Base-by-base conservation (phyloP, 2,113 vertebrate genomes). In the Loxodonta africana region DNA sequence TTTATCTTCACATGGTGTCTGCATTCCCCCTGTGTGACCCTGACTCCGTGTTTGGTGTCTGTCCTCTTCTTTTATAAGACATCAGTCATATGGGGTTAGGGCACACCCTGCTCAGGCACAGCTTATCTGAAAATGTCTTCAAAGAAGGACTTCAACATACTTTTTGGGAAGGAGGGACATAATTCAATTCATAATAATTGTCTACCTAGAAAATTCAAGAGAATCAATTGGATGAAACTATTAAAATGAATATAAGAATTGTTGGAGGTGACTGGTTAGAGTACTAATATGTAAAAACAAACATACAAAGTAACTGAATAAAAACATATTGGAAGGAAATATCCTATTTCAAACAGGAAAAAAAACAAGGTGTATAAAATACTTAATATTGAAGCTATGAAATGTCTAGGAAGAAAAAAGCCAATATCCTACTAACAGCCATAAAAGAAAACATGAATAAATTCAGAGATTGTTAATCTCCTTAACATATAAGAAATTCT, bases 251-350 rank as follows among this genome's bases (percentile, higher is more conserved):
- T 62, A 46, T 15, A 15, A 60, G 41, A 94, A 41, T 88, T 93
- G 80, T 91, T 9, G 44, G 84, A 33, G 48, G 23, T 90, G 11
- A 76, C 20, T 63, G 4, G 9, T 88, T 25, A 91, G 2, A 81
- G 8, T 46, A 94, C 92, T 89, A 65, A 83, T 28, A 86, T 65
- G 69, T 60, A 20, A 26, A 67, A 51, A n/a, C 11, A 46, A 14
- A 57, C 14, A 88, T 3, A 77, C 20, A 92, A 21, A 67, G 65
- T 67, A 67, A 46, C 46, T 46, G 18, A 97, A 80, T 80, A 73
- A 74, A 93, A 93, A 21, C 46, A 77, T 83, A 65, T 80, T 57
- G 1, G 18, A 88, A 95, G 5, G 23, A 88, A 74, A 91, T 81
- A 76, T 8, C 8, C 9, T 83, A 51, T 74, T 88, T 67, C 87